phyloP scores from a whole-genome alignment of 2,888 invertebrate species.

The Choreutis nemorana region DNA sequence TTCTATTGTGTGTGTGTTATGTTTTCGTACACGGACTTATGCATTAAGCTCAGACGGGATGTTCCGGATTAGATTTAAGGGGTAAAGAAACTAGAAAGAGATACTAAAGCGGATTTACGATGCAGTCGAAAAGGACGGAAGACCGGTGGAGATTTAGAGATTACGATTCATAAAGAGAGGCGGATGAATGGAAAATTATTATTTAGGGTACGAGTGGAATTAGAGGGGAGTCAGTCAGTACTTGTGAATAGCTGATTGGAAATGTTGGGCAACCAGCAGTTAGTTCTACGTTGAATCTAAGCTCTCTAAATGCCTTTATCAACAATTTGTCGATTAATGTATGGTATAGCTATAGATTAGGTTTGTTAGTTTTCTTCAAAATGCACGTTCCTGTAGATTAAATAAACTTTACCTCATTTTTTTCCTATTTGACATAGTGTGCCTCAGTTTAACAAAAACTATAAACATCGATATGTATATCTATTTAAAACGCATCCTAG shows the following conservation, averaged over 20 bases:
- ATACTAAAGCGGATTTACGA: slow-evolving; percentile 23
- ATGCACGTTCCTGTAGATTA: no score
- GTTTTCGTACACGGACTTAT: slow-evolving; percentile 17
- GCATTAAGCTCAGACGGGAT: slow-evolving; percentile 47
- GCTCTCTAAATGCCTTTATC: slow-evolving; percentile 20
- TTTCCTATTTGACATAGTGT: no score
- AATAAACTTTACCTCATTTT: no score
- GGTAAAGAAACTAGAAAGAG: slow-evolving; percentile 56
- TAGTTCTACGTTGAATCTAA: background rate
- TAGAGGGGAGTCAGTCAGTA: slow-evolving; percentile 23
- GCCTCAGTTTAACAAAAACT: no score
- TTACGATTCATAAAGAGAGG: slow-evolving; percentile 64
- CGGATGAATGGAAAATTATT: slow-evolving; percentile 64
- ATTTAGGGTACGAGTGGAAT: slow-evolving; percentile 48
- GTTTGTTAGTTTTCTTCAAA: no score
- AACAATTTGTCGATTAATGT: no score
- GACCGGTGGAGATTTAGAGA: slow-evolving; percentile 54
- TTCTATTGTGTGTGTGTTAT: slow-evolving; percentile 12
- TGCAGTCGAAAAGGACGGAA: slow-evolving; percentile 34
- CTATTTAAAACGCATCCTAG: no score
- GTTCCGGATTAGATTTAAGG: slow-evolving; percentile 64
- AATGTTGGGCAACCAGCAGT: background rate
- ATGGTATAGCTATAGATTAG: no score
- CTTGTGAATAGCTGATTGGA: slow-evolving; percentile 22
- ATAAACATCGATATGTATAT: no score